Evolutionary conservation across 2,888 invertebrate species (phyloP).

Genomic region (Napeogenes inachia): DNA sequence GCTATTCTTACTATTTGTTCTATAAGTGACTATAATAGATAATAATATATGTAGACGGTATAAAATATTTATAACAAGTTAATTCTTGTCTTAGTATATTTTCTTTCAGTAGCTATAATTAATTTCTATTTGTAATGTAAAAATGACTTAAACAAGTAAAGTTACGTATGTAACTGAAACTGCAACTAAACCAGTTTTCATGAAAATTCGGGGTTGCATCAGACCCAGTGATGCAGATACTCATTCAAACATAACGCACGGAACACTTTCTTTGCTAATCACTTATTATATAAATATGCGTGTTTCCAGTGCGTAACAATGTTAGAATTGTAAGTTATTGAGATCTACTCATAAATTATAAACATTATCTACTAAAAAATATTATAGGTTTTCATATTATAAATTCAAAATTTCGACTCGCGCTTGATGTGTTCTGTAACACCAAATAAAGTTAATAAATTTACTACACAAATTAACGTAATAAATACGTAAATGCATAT

Average conservation of each 20-base stretch:
- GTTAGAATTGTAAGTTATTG: neutral
- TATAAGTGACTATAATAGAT: too few relatives aligned
- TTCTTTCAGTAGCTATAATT: neutral
- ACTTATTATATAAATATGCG: constrained; percentile 32
- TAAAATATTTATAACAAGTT: constrained; percentile 2
- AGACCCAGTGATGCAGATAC: constrained; percentile 37
- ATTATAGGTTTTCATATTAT: too few relatives aligned
- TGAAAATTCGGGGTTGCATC: constrained; percentile 35
- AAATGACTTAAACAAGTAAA: constrained; percentile 13
- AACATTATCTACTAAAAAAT: too few relatives aligned
- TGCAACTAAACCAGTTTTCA: constrained; percentile 31
- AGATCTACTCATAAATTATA: too few relatives aligned
- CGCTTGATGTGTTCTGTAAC: too few relatives aligned
- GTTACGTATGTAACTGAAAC: constrained; percentile 27
- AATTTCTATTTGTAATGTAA: neutral
- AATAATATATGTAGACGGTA: too few relatives aligned
- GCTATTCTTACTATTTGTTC: too few relatives aligned
- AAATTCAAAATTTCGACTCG: too few relatives aligned
- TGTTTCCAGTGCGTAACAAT: constrained; percentile 11
- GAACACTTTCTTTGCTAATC: constrained; percentile 36
- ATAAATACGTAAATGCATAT: too few relatives aligned
- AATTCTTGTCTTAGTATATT: neutral
- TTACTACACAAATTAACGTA: too few relatives aligned
- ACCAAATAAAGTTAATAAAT: too few relatives aligned
- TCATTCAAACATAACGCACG: constrained; percentile 33